phyloP scores from a whole-genome alignment of 2,113 vertebrate genomes.

The Pluvialis apricaria region DNA sequence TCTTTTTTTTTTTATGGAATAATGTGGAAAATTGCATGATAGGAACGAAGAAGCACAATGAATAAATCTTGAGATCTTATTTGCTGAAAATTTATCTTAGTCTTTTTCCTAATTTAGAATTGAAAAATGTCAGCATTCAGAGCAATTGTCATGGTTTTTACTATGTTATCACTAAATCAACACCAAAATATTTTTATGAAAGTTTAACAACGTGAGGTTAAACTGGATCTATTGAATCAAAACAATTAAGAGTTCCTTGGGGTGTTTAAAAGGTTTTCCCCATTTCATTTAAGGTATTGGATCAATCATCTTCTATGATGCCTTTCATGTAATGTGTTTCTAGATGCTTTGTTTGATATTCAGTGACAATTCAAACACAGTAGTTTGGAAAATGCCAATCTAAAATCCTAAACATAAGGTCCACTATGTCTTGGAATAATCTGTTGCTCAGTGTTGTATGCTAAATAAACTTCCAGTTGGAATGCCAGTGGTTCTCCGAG shows the following conservation, averaged over 20 bases:
- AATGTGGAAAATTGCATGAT: not conserved
- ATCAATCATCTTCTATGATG: not conserved
- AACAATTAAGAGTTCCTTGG: not conserved
- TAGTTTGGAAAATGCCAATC: not conserved
- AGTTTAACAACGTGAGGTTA: not conserved
- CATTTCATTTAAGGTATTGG: not conserved
- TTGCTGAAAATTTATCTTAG: not conserved
- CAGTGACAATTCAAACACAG: not conserved
- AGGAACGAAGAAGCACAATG: not conserved
- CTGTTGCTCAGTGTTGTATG: not conserved
- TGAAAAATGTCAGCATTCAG: not conserved
- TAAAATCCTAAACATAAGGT: not conserved
- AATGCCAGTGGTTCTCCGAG: not conserved
- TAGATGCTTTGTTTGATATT: not conserved
- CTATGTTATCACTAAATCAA: not conserved
- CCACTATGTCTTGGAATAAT: not conserved
- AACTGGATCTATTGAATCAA: not conserved
- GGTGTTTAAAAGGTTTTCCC: not conserved
- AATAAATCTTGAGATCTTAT: not conserved
- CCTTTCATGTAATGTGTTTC: not conserved
- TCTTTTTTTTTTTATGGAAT: not conserved
- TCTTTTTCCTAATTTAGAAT: not conserved
- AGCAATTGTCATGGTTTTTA: not conserved
- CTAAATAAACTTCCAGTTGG: not conserved
- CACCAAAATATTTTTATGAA: not conserved